Percentiles rank a stretch among this genome's conserved stretches.
phyloP scores from a whole-genome alignment of 2,113 vertebrate species.

The Pycnonotus jocosus region DNA sequence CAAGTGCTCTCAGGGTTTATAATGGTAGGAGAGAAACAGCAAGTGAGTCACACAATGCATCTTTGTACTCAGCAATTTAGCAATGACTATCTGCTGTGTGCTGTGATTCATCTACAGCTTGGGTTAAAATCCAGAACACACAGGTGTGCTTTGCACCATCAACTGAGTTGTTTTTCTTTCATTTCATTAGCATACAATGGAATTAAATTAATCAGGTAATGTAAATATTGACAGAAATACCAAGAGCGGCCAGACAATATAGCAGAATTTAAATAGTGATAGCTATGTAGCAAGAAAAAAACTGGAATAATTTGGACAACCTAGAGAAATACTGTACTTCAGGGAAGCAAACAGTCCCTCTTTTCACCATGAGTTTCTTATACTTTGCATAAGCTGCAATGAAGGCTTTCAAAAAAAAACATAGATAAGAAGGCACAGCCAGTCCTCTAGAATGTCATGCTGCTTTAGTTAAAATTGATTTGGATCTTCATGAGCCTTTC shows the following conservation, averaged over 20 bases:
- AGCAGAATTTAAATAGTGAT: background rate
- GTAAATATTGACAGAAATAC: background rate
- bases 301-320: background rate
- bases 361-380: background rate
- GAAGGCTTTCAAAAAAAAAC: background rate
- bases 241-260: background rate
- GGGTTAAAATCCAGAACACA: background rate
- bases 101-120: background rate
- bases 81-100: background rate
- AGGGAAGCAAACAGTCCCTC: background rate
- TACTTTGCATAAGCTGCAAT: background rate
- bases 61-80: constrained; percentile 11
- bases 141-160: background rate
- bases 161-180: background rate
- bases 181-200: background rate
- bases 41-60: constrained; percentile 24
- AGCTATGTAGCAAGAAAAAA: background rate
- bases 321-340: background rate
- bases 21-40: constrained; percentile 18
- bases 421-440: background rate
- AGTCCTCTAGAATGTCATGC: background rate
- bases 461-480: background rate
- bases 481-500: background rate
- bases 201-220: background rate
- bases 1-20: constrained; percentile 28